Base-by-base conservation (phyloP, 1,140 invertebrate species). In the Drosophila equinoxialis region DNA sequence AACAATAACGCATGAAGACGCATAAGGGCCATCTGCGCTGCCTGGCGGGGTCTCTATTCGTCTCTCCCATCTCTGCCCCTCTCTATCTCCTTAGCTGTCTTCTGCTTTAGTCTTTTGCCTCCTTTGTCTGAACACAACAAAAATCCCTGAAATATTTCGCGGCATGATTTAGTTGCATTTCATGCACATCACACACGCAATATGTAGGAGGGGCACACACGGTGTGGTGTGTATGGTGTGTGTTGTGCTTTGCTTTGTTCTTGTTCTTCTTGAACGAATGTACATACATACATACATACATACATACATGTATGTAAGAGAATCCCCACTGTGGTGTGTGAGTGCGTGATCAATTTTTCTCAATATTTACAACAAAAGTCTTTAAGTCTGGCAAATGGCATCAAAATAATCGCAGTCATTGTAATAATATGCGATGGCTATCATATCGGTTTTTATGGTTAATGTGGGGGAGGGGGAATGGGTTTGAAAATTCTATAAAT, bases 161-260 rank as follows among this genome's bases (percentile, higher is more conserved):
- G 82, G 82, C 82, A 86, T 86, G 82, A 86, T 86, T 86, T 86
- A 86, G 82, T 86, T 86, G 82, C 82, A 85, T 85, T 86, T 85
- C 82, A 86, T 78, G 81, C 81, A 86, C 82, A 85, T 85, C 82
- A 75, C 82, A 75, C 82, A 86, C 83, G 81, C 81, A 85, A 85
- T 74, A 69, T 55, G 51, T 58, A 62, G 67, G 48, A 45, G 51
- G 63, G 39, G 11, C 10, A 17, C 64, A 71, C 35, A 58, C 45
- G 58, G 72, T 65, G 59, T 67, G 69, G 71, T 77, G 81, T 68
- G 70, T 74, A 74, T 78, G 62, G 74, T 68, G 58, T 70, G 71
- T 74, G 74, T 77, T 60, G 41, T 63, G 39, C 65, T 37, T 45
- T 65, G 23, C 55, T 75, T 41, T 63, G 20, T 62, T 75, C 60